Evolutionary conservation across 2,888 invertebrate species (phyloP).

Genomic region (Ormyrus pomaceus): DNA sequence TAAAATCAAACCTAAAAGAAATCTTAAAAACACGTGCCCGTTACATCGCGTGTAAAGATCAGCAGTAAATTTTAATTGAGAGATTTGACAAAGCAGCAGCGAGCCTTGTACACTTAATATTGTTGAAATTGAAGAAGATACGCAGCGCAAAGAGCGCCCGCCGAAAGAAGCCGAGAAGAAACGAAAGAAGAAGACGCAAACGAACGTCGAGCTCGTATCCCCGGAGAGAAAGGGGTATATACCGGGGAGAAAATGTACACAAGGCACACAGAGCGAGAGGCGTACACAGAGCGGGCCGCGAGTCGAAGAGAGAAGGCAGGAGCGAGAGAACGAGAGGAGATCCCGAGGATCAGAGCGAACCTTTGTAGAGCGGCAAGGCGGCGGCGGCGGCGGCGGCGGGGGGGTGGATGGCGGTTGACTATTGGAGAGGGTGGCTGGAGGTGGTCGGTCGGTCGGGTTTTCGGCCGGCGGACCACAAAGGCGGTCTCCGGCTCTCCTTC

Average conservation of each 20-base stretch:
- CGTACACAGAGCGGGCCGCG: too few species aligned
- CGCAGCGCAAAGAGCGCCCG: too few species aligned
- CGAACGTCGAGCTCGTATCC: not conserved
- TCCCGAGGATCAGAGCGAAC: conserved; percentile 61
- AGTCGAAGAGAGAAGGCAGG: not conserved
- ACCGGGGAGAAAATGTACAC: not conserved
- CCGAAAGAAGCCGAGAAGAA: not conserved
- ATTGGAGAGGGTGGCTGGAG: conserved; percentile 66
- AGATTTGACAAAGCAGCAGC: too few species aligned
- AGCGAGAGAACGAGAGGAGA: conserved; percentile 38
- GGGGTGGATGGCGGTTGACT: conserved; percentile 60
- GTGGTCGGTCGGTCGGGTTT: conserved; percentile 60
- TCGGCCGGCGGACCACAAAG: conserved; percentile 72
- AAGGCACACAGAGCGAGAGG: conserved; percentile 6
- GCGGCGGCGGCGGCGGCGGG: conserved; percentile 36
- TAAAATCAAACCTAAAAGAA: too few species aligned
- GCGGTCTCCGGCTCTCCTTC: conserved; percentile 61
- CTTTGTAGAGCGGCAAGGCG: conserved; percentile 58
- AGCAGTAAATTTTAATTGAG: too few species aligned
- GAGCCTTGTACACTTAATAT: not conserved
- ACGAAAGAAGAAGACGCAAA: conserved; percentile 33
- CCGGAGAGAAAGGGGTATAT: not conserved
- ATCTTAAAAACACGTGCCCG: too few species aligned
- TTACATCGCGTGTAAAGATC: too few species aligned
- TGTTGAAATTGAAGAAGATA: not conserved